A percentile compares a stretch with the other conserved stretches of the same genome.
Evolutionary conservation across 1,140 invertebrate genomes (phyloP).

Genomic region (Bombus ignitus): DNA sequence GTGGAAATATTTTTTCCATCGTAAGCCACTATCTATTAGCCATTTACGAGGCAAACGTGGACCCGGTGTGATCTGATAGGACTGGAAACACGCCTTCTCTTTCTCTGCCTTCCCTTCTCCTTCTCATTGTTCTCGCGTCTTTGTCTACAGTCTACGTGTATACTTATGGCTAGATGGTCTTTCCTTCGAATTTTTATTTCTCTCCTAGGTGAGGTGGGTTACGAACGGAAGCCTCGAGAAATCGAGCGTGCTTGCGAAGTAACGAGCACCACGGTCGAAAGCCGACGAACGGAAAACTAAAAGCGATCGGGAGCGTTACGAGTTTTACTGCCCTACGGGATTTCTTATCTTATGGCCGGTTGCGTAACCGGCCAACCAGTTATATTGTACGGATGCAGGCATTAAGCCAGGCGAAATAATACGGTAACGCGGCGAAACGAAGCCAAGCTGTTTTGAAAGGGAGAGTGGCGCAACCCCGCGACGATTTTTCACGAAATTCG

Average conservation of each 20-base stretch:
- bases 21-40: conserved; percentile 55
- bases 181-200: conserved; percentile 5
- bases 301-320: conserved; percentile 62
- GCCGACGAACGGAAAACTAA: conserved; percentile 63
- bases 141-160: neutral
- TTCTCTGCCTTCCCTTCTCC: conserved; percentile 8
- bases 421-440: conserved; percentile 49
- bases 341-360: conserved; percentile 66
- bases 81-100: conserved; percentile 15
- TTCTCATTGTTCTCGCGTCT: conserved; percentile 20
- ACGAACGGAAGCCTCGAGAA: conserved; percentile 41
- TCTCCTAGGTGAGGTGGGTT: neutral
- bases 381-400: conserved; percentile 65
- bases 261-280: conserved; percentile 41
- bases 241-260: conserved; percentile 57
- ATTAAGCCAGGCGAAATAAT: conserved; percentile 61
- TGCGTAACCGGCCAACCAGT: conserved; percentile 60
- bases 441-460: conserved; percentile 49
- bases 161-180: neutral
- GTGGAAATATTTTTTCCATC: conserved; percentile 9
- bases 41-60: conserved; percentile 53
- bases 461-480: conserved; percentile 52
- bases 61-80: conserved; percentile 60
- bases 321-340: conserved; percentile 70
- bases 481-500: conserved; percentile 57